Percentiles rank a stretch among this genome's conserved stretches.
Conservation (phyloP, 2,888 invertebrate species). For the Mythimna impura region DNA sequence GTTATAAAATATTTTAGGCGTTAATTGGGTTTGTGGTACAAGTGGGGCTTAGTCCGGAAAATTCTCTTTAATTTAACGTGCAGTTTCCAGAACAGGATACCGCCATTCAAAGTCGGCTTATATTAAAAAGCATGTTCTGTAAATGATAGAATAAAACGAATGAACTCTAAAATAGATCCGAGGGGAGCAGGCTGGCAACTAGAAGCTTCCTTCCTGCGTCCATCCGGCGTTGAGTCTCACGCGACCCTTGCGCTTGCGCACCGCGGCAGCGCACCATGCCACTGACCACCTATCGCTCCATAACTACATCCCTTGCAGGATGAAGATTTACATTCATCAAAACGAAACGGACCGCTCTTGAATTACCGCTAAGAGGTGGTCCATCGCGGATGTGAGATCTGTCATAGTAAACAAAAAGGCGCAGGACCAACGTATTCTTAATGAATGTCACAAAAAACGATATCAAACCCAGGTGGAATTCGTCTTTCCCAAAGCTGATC, state of each 20-base stretch:
- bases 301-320: slow-evolving; percentile 51
- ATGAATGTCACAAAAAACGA: background rate
- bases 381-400: background rate
- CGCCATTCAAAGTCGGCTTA: slow-evolving; percentile 15
- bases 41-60: background rate
- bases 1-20: background rate
- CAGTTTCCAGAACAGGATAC: slow-evolving; percentile 11
- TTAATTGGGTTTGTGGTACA: background rate
- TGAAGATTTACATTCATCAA: slow-evolving; percentile 47
- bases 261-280: slow-evolving; percentile 66
- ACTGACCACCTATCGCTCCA: slow-evolving; percentile 69
- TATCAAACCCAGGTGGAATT: background rate
- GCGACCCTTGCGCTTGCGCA: slow-evolving; percentile 77
- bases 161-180: slow-evolving; percentile 89
- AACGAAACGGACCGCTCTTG: slow-evolving; percentile 28
- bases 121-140: slow-evolving; percentile 73
- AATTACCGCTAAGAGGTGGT: slow-evolving; percentile 11
- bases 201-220: slow-evolving; percentile 89
- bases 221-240: slow-evolving; percentile 89
- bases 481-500: background rate
- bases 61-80: background rate
- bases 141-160: slow-evolving; percentile 82
- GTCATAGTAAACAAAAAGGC: background rate
- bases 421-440: background rate
- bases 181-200: slow-evolving; percentile 88